Evolutionary conservation across 2,113 vertebrate species (phyloP), one percentile per base, ranked within the genome.

Genomic region (Meriones unguiculatus): DNA sequence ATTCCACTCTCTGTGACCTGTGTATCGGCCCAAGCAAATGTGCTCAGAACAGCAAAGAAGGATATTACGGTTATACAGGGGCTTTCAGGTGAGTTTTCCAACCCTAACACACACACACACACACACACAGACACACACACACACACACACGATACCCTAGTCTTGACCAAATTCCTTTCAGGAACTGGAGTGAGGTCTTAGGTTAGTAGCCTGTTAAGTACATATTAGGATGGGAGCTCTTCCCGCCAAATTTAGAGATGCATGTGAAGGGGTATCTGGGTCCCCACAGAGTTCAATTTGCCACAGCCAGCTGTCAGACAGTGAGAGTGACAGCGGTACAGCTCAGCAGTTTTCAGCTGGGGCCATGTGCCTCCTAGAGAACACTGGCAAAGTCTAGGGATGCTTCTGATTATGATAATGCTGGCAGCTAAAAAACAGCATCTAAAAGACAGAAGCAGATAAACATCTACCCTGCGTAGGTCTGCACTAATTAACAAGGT

Each of bases 51-150:
- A 93, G 96, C 93, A 98, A 98, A 0, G 99, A 99, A 97, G 89
- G 75, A 32, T 99, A 99, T 97, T 99, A 99, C 0, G 99, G 99
- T 38, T 99, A 99, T 28, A 98, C 98, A 0, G 99, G 99, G 50
- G 99, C 99, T 18, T 98, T 99, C 32, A 98, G 99, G 99, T 99
- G 98, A 17, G 98, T 97, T 25, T 76, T 73, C 50, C 12, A 57
- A 67, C 5, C 22, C 50, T 62, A 20, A 30, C 10, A 67, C 10
- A 25, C 4, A 69, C 30, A 67, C 30, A 30, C 9, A 65, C 8
- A 65, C 20, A 65, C 9, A 65, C 28, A 67, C 2, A 67, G 4
- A 30, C 3, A 67, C 30, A 69, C 32, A 65, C 9, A 65, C 28
- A 67, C 2, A 67, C 12, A 30, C 3, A 67, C 30, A 69, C 32